phyloP scores from a whole-genome alignment of 2,113 vertebrate genomes.

The Macroglossus sobrinus region DNA sequence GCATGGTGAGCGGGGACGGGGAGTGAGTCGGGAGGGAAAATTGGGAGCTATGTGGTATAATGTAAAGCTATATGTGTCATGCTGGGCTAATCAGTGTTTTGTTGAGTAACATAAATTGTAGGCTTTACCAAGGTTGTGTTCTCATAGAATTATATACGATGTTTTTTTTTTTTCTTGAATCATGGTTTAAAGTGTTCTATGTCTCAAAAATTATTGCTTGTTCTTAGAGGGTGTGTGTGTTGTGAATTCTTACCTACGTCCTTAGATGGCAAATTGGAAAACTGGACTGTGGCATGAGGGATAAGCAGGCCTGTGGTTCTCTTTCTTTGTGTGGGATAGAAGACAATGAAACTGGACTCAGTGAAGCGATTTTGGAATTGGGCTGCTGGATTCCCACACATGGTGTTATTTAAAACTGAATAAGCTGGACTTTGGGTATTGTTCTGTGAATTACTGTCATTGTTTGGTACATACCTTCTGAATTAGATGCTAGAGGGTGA shows the following conservation, averaged over 20 bases:
- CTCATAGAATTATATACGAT: not conserved
- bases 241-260: not conserved
- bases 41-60: not conserved
- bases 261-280: not conserved
- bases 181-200: not conserved
- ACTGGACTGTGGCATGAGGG: not conserved
- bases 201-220: not conserved
- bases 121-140: not conserved
- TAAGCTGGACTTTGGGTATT: not conserved
- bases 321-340: not conserved
- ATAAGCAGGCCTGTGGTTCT: not conserved
- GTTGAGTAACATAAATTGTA: not conserved
- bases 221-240: not conserved
- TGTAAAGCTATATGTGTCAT: not conserved
- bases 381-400: not conserved
- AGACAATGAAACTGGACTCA: not conserved
- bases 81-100: not conserved
- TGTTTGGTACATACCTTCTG: not conserved
- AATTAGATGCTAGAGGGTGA: not conserved
- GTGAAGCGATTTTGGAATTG: not conserved
- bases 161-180: not conserved
- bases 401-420: constrained; percentile 16
- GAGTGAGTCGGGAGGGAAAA: not conserved
- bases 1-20: accelerated
- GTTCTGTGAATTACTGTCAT: not conserved